Evolutionary conservation across 1,140 invertebrate genomes (phyloP).

Genomic region (Aphis gossypii): DNA sequence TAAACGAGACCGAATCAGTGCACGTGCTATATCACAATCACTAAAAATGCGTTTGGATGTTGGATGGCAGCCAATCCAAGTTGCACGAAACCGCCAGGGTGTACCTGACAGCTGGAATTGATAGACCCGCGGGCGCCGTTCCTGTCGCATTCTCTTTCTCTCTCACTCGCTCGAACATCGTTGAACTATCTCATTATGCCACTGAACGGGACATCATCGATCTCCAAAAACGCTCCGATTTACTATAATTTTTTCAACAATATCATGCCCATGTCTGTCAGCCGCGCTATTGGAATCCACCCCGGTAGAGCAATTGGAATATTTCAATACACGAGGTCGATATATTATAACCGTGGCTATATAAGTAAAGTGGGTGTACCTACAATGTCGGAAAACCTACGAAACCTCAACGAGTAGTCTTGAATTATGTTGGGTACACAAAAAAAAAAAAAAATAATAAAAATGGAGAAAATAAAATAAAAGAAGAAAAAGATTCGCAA

Average conservation of each 20-base stretch:
- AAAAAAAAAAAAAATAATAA: background rate
- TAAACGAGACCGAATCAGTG: background rate
- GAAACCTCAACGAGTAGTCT: background rate
- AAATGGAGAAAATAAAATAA: background rate
- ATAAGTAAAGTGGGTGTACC: constrained; percentile 4
- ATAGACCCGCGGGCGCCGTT: background rate
- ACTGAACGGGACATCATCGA: background rate
- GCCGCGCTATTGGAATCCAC: background rate
- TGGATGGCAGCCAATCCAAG: background rate
- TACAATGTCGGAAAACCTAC: background rate
- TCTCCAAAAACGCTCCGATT: background rate
- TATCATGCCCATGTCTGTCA: background rate
- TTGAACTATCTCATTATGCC: background rate
- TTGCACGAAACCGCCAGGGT: background rate
- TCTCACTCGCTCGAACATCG: background rate
- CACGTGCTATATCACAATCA: background rate
- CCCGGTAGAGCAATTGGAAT: background rate
- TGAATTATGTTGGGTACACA: background rate
- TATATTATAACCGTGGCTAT: background rate
- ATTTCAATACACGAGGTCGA: background rate
- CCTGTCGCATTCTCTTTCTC: background rate
- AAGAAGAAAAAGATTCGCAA: background rate
- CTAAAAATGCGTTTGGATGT: background rate
- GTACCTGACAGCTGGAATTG: constrained; percentile 1
- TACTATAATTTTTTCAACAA: background rate